A percentile compares a stretch with the other conserved stretches of the same genome.
phyloP scores from a whole-genome alignment of 2,797 vertebrate genomes.

The Sebastolobus altivelis region DNA sequence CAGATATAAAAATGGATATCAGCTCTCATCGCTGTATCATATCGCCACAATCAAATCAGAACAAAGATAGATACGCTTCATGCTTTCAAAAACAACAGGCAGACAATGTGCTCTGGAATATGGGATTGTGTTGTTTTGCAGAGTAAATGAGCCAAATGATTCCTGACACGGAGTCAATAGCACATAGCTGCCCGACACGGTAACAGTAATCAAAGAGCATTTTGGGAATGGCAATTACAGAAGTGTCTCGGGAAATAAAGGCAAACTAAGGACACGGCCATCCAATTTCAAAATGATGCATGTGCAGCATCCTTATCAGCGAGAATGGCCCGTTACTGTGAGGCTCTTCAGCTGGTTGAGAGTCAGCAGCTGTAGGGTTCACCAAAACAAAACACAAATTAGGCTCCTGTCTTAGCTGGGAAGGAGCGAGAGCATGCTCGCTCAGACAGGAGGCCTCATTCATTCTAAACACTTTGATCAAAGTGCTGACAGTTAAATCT shows the following conservation, averaged over 20 bases:
- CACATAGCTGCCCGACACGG: slow-evolving; percentile 40
- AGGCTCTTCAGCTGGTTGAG: slow-evolving; percentile 45
- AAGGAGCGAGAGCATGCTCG: slow-evolving; percentile 47
- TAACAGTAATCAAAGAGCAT: slow-evolving; percentile 64
- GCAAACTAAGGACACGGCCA: slow-evolving; percentile 38
- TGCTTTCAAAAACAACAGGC: slow-evolving; percentile 32
- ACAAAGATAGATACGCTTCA: slow-evolving; percentile 49
- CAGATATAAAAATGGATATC: slow-evolving; percentile 48
- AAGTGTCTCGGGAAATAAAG: slow-evolving; percentile 46
- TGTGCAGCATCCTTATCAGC: slow-evolving; percentile 32
- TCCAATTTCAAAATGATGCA: slow-evolving; percentile 49
- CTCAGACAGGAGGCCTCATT: slow-evolving; percentile 68
- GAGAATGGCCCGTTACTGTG: not conserved
- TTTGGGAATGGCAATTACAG: slow-evolving; percentile 57
- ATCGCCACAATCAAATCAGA: slow-evolving; percentile 52
- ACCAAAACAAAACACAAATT: slow-evolving; percentile 67
- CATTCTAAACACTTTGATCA: slow-evolving; percentile 77
- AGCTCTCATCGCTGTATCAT: slow-evolving; percentile 52
- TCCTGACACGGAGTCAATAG: slow-evolving; percentile 65
- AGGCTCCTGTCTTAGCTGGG: slow-evolving; percentile 44
- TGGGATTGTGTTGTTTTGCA: slow-evolving; percentile 47
- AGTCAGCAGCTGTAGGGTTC: slow-evolving; percentile 51
- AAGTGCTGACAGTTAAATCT: slow-evolving; percentile 73
- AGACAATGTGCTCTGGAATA: slow-evolving; percentile 40
- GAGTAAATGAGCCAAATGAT: slow-evolving; percentile 60